Percentiles rank a stretch among this genome's conserved stretches.
phyloP scores from a whole-genome alignment of 2,888 invertebrate species.

The Agrochola lychnidis region DNA sequence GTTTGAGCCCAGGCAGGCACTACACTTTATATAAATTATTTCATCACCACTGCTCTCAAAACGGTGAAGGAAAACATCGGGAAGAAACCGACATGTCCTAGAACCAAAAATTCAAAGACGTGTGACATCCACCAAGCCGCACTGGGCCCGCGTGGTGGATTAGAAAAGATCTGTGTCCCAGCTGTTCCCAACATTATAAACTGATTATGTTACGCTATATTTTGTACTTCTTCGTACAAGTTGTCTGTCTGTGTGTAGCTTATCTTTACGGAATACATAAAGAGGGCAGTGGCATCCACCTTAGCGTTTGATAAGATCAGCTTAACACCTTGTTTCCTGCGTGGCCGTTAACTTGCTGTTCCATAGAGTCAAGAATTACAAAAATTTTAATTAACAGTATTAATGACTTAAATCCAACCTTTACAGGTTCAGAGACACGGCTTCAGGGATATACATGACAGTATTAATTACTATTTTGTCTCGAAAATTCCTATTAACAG shows the following conservation, averaged over 20 bases:
- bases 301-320: constrained; percentile 39
- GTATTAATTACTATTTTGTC: background rate
- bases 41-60: too few relatives aligned
- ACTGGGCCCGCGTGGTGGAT: background rate
- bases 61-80: too few relatives aligned
- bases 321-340: constrained; percentile 34
- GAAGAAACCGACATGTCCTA: too few relatives aligned
- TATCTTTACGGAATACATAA: constrained; percentile 36
- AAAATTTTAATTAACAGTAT: background rate
- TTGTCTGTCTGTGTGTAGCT: background rate
- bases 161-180: background rate
- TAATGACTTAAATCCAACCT: too few relatives aligned
- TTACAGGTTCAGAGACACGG: too few relatives aligned
- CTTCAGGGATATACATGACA: background rate
- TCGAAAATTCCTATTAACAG: background rate
- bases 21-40: too few relatives aligned
- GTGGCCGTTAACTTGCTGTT: constrained; percentile 33
- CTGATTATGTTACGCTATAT: background rate
- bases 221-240: background rate
- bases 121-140: background rate
- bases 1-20: background rate
- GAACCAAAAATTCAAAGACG: too few relatives aligned
- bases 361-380: background rate
- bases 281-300: constrained; percentile 33
- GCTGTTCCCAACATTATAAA: background rate